Evolutionary conservation across 2,888 invertebrate species (phyloP), one percentile per base, ranked within the genome.

Genomic region (Ennomos fuscantarius): DNA sequence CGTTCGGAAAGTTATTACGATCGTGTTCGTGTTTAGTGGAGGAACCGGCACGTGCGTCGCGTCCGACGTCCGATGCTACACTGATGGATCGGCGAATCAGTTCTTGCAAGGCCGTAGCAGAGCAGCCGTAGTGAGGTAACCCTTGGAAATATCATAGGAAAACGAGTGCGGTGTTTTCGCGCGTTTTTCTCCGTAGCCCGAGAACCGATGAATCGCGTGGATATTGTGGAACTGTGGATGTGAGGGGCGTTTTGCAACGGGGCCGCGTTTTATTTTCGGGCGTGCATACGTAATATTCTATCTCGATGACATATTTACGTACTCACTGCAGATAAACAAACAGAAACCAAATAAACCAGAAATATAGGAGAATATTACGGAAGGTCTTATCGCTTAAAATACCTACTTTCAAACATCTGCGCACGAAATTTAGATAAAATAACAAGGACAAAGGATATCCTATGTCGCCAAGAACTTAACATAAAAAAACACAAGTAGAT

Each of bases 1-100:
- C 89, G 90, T 87, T 89, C 86, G 69, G 69, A 72, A 72, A 72
- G 73, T 59, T 75, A 69, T 81, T 79, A 78, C 84, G 87, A 76
- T 78, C 81, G 86, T 88, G 84, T 79, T 82, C 79, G 84, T 68
- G 55, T 55, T 70, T 24, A 24, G 69, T 65, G 69, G 60, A 55
- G 66, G 66, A 68, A 60, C n/a, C 74, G 68, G 59, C 37, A 73
- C 80, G 69, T 74, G 60, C 76, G 60, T 58, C 68, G 70, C 70
- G 60, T 65, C 58, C 81, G 79, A 60, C 81, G 73, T 69, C 70
- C 76, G 79, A 68, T 72, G 70, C 66, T 65, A 64, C 63, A 88
- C 90, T 89, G 81, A 64, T 60, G 13, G 52, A 50, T 42, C 41
- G 42, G 43, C 15, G 44, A 46, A 46, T n/a, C 11, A 37, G 13